A percentile compares a stretch with the other conserved stretches of the same genome.
These are phyloP conservation scores for Pogonognathellus flavescens DNA, from an alignment of 1,140 invertebrate species.

Conservation along the genomic window DNA sequence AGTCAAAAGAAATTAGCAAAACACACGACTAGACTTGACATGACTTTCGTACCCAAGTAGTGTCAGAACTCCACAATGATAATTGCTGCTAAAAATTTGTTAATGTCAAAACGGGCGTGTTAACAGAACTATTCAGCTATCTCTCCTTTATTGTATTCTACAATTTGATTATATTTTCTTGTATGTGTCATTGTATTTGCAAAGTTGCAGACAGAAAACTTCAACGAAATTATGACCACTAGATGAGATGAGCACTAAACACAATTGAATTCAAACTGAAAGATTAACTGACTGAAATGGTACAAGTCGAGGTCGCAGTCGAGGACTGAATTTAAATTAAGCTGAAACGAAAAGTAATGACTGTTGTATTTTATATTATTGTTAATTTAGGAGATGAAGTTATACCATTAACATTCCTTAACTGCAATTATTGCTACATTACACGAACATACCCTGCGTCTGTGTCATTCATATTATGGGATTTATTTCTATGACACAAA, in stretches of 20 bases:
- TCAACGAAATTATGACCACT: neutral
- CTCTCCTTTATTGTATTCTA: too few species aligned
- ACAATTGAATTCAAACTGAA: conserved; percentile 6
- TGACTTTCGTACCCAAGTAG: neutral
- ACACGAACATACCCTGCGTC: too few species aligned
- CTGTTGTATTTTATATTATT: too few species aligned
- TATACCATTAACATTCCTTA: too few species aligned
- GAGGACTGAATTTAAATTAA: conserved; percentile 49
- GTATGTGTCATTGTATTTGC: neutral
- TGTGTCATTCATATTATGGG: neutral
- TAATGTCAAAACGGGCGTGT: conserved; percentile 19
- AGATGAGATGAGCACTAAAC: neutral
- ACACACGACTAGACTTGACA: neutral
- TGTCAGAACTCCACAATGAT: neutral
- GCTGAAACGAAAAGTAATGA: neutral
- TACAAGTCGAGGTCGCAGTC: conserved; percentile 28
- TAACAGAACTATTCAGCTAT: neutral
- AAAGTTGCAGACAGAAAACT: neutral
- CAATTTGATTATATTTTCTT: too few species aligned
- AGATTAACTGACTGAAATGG: conserved; percentile 18
- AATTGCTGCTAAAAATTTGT: neutral
- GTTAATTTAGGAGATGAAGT: too few species aligned
- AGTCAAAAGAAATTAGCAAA: conserved; percentile 16
- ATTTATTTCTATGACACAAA: conserved; percentile 24
- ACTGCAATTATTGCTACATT: too few species aligned